A percentile compares a stretch with the other conserved stretches of the same genome.
These are phyloP conservation scores for Catharus ustulatus DNA, from an alignment of 2,797 vertebrate species.

Conservation along the genomic window DNA sequence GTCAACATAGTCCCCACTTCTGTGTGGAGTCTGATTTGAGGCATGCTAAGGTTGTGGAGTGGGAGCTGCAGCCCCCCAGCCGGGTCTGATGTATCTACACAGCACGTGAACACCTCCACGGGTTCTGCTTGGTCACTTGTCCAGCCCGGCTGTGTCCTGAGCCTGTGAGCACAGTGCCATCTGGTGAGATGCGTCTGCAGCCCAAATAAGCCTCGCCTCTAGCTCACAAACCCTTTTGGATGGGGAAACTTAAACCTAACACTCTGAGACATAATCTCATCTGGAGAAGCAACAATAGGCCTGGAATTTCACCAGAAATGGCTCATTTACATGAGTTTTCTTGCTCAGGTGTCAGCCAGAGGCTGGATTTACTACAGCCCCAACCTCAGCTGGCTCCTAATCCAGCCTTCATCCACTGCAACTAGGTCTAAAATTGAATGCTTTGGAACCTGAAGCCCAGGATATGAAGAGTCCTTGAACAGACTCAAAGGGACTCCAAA, in stretches of 20 bases:
- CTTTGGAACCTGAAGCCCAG: neutral
- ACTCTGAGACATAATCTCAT: neutral
- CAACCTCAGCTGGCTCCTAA: neutral
- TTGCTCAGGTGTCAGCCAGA: neutral
- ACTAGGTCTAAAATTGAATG: neutral
- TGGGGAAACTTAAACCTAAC: neutral
- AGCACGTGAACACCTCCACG: neutral
- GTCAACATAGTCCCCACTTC: neutral
- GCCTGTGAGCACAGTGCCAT: slow-evolving; percentile 10
- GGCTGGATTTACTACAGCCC: neutral
- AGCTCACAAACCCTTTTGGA: neutral
- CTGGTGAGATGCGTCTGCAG: neutral
- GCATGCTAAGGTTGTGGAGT: neutral
- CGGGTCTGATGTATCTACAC: neutral
- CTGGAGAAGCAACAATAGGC: neutral
- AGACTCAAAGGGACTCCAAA: neutral
- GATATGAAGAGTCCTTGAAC: neutral
- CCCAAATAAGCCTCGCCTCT: neutral
- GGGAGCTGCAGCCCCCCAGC: neutral
- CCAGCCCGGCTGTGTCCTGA: neutral
- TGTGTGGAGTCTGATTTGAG: neutral
- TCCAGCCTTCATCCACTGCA: neutral
- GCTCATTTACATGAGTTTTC: neutral
- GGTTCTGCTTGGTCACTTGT: neutral
- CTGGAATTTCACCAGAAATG: neutral